Evolutionary conservation across 2,113 vertebrate species (phyloP), one percentile per base, ranked within the genome.

Genomic region (Pachyramphus minor): DNA sequence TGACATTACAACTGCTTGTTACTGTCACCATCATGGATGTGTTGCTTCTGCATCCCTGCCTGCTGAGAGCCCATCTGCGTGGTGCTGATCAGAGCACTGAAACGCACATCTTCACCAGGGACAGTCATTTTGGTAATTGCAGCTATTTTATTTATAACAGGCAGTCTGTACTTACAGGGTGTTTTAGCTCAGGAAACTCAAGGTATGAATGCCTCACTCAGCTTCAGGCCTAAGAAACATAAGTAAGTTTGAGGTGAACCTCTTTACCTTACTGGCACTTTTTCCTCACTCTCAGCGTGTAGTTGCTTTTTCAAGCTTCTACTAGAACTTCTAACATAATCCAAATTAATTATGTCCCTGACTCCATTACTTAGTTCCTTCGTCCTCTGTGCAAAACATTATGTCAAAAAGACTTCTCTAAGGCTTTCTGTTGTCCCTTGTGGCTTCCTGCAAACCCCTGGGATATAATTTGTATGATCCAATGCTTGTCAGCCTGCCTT

Each of bases 401-500:
- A 75, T 66, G 67, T 85, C 53, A 93, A 80, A 84, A 89, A 59
- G 41, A 33, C 69, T 92, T 69, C 58, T 90, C 67, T 75, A 74
- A 79, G 80, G 30, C 45, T 85, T 79, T 92, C 45, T 90, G 56
- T 76, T 89, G 73, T 87, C 86, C 81, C 77, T 84, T 62, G 33
- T 85, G 93, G 44, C 56, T 89, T 95, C 73, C 88, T 72, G 50
- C 74, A 85, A 67, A 50, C 92, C 66, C 73, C 77, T 83, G 59
- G 58, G 59, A 91, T 91, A 52, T 73, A 77, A 91, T 87, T 91
- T 91, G 62, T 84, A 55, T 83, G 73, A 89, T 53, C 33, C 47
- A 58, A 6, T 37, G 39, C 84, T 87, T 80, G 84, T 85, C 92
- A 94, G 62, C 76, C 37, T 92, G 81, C n/a, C 62, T 56, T 75